Base-by-base conservation (phyloP, 2,113 vertebrate genomes). In the Hiodon alosoides region DNA sequence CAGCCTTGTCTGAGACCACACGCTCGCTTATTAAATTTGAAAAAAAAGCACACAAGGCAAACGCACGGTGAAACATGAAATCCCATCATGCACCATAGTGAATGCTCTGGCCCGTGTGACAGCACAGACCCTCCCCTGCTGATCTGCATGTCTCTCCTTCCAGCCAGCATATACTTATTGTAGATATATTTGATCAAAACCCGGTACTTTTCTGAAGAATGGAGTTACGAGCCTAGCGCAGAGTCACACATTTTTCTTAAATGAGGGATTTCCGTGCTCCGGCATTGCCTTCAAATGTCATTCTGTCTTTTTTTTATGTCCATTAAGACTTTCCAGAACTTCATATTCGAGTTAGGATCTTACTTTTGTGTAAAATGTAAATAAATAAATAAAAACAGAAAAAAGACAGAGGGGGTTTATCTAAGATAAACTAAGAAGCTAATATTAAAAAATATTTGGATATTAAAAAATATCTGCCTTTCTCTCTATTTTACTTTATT, bases 301-400 rank as follows among this genome's bases (percentile, higher is more conserved):
- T 79, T 76, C 78, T 73, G 52, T 81, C 80, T 83, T 85, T 75
- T 83, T 85, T 76, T 75, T 82, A 80, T 84, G 78, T 60, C 80
- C 85, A 80, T 89, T 89, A 84, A 86, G 82, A 83, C 84, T 82
- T 86, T 79, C 85, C 82, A 85, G 86, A 87, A 87, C 82, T 79
- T 86, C 85, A 85, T 85, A 89, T 86, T 86, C 84, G 81, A 82
- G 83, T 83, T 81, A 77, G 65, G 51, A 83, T 84, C 76, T 79
- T 64, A 69, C 81, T 85, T 86, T 86, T 85, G 86, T 31, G 31
- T 31, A 31, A 31, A 31, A 31, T 31, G 2, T 31, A 31, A 31
- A 31, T 31, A 31, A 31, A 31, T 31, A 31, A 31, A 31, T 87
- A 87, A 83, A 80, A 83, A 79, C 80, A 59, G 81, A 85, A 84